Percentiles rank a stretch among this genome's conserved stretches.
phyloP scores from a whole-genome alignment of 2,888 invertebrate species.

The Drosophila lutescens region DNA sequence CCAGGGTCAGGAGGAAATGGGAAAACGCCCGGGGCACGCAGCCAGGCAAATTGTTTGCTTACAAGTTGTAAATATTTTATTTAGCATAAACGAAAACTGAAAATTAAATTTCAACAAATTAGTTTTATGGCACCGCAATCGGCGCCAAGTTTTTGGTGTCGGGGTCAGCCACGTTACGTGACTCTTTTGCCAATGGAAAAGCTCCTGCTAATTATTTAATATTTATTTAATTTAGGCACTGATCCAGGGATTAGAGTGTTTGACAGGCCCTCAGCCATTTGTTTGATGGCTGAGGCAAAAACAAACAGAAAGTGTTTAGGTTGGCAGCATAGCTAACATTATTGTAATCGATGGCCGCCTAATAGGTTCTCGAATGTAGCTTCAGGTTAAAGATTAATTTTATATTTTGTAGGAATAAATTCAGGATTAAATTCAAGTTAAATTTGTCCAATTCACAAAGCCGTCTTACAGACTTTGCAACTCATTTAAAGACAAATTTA shows the following conservation, averaged over 20 bases:
- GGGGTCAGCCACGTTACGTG: slow-evolving; percentile 38
- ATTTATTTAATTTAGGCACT: slow-evolving; percentile 26
- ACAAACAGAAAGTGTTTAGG: slow-evolving; percentile 1
- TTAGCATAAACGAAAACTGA: slow-evolving; percentile 53
- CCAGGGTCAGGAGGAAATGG: neutral
- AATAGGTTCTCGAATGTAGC: neutral
- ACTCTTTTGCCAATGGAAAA: slow-evolving; percentile 36
- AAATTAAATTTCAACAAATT: slow-evolving; percentile 77
- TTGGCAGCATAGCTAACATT: neutral
- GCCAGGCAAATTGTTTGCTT: slow-evolving; percentile 73
- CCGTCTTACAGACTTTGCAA: neutral
- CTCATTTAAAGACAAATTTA: slow-evolving; percentile 28
- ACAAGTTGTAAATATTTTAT: slow-evolving; percentile 79
- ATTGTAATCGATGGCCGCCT: neutral
- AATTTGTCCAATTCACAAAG: neutral
- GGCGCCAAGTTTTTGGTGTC: slow-evolving; percentile 33
- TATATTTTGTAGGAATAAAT: neutral
- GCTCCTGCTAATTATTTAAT: slow-evolving; percentile 37
- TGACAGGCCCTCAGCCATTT: slow-evolving; percentile 1
- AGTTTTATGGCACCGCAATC: slow-evolving; percentile 64
- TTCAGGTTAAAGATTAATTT: neutral
- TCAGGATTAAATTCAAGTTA: neutral
- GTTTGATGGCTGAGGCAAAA: neutral
- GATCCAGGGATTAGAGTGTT: slow-evolving; percentile 18
- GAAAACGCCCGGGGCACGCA: slow-evolving; percentile 23